Conservation (phyloP, 2,888 invertebrate genomes). For the Bellardia pandia region DNA sequence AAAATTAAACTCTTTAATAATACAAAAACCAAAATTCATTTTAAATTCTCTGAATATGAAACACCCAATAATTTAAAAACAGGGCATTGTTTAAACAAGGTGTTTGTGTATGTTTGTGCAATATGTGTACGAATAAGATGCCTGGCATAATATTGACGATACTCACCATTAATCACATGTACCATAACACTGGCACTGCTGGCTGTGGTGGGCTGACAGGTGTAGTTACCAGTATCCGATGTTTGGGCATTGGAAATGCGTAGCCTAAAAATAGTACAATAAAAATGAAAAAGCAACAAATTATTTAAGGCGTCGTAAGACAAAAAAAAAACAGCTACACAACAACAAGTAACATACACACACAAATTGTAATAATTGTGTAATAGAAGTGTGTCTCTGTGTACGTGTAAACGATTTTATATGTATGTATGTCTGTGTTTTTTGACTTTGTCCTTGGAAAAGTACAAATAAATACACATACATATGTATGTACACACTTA, state of each 20-base stretch:
- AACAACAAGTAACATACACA: conserved; percentile 4
- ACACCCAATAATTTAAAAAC: not conserved
- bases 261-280: conserved; percentile 84
- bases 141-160: not conserved
- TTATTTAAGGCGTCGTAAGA: conserved; percentile 11
- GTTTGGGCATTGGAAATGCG: conserved; percentile 90
- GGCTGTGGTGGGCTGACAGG: conserved; percentile 94
- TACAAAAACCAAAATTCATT: too few species aligned
- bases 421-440: not conserved
- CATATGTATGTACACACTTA: too few species aligned
- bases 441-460: conserved; percentile 5
- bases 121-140: not conserved
- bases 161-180: conserved; percentile 94
- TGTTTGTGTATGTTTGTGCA: not conserved
- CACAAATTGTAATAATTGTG: conserved; percentile 56
- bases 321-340: conserved; percentile 43
- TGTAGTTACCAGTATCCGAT: conserved; percentile 94
- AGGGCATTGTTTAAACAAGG: not conserved
- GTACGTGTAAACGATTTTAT: not conserved
- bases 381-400: not conserved
- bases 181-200: conserved; percentile 93
- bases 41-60: not conserved
- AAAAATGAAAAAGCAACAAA: conserved; percentile 18
- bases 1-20: too few species aligned
- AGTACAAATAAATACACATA: not conserved